These are phyloP conservation scores for Andrena trimmerana DNA, from an alignment of 2,888 invertebrate genomes.

Conservation along the genomic window DNA sequence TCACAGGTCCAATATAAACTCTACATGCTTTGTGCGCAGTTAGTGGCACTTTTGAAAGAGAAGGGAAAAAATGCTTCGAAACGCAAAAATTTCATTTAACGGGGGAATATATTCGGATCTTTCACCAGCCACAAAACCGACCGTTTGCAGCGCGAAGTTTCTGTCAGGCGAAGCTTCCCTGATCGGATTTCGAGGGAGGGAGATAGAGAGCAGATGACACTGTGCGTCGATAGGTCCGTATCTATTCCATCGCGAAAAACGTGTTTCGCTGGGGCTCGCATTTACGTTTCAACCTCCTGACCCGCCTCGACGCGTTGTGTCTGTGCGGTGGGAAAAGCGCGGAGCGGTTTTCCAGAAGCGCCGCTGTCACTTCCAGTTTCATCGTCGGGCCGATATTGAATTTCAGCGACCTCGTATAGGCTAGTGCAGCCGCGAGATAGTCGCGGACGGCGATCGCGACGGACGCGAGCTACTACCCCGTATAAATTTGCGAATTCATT, in stretches of 20 bases:
- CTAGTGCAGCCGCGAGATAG: neutral
- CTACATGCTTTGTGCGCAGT: no score
- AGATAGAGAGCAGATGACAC: slow-evolving; percentile 28
- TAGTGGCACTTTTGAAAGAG: no score
- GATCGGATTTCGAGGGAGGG: slow-evolving; percentile 13
- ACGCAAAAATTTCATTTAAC: neutral
- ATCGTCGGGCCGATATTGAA: slow-evolving; percentile 20
- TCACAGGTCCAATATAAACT: no score
- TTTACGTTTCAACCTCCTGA: slow-evolving; percentile 31
- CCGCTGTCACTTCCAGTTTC: slow-evolving; percentile 15
- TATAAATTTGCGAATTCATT: slow-evolving; percentile 16
- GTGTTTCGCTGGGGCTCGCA: slow-evolving; percentile 6
- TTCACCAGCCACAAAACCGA: slow-evolving; percentile 9
- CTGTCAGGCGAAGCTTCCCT: neutral
- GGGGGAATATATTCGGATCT: slow-evolving; percentile 15
- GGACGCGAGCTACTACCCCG: neutral
- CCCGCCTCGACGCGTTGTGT: slow-evolving; percentile 5
- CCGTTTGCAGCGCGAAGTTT: slow-evolving; percentile 14
- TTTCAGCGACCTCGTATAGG: neutral
- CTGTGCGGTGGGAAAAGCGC: slow-evolving; percentile 3
- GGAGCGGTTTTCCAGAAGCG: slow-evolving; percentile 9
- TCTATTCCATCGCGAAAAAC: slow-evolving; percentile 24
- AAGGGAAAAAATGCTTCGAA: neutral
- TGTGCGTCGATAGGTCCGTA: slow-evolving; percentile 31
- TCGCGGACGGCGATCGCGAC: neutral